These are phyloP conservation scores for Taurulus bubalis DNA, from an alignment of 2,113 vertebrate genomes.

Conservation along the genomic window DNA sequence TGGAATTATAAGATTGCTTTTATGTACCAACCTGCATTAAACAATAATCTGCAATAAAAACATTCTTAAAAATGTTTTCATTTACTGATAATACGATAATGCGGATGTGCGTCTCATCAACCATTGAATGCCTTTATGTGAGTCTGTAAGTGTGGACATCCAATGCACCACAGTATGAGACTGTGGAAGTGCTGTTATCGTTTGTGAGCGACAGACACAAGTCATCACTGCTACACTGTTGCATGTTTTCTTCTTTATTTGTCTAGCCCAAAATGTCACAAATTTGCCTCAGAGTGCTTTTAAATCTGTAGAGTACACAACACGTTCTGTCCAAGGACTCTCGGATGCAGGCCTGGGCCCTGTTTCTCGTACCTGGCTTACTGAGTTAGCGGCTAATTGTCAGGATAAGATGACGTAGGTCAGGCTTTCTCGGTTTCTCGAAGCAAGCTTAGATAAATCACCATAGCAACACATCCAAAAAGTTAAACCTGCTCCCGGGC, in stretches of 20 bases:
- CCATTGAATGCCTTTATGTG: neutral
- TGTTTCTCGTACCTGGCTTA: too few relatives aligned
- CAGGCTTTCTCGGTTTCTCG: too few relatives aligned
- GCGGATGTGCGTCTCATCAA: too few relatives aligned
- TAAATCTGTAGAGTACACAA: neutral
- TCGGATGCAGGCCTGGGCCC: too few relatives aligned
- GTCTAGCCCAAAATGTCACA: neutral
- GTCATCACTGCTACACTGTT: neutral
- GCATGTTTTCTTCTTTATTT: neutral
- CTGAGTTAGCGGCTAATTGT: too few relatives aligned
- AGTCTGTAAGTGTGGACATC: neutral
- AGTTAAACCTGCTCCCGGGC: too few relatives aligned
- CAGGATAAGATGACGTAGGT: too few relatives aligned
- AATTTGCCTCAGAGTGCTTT: neutral
- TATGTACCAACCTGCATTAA: neutral
- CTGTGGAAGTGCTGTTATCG: neutral
- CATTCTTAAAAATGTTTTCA: too few relatives aligned
- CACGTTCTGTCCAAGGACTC: neutral
- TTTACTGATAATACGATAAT: too few relatives aligned
- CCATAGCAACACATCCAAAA: too few relatives aligned
- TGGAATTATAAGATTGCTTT: neutral
- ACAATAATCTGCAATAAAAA: neutral
- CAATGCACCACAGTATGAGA: neutral
- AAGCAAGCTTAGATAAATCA: too few relatives aligned
- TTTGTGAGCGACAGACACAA: neutral